phyloP scores from a whole-genome alignment of 2,797 vertebrate genomes.

The Xerus rutilus region DNA sequence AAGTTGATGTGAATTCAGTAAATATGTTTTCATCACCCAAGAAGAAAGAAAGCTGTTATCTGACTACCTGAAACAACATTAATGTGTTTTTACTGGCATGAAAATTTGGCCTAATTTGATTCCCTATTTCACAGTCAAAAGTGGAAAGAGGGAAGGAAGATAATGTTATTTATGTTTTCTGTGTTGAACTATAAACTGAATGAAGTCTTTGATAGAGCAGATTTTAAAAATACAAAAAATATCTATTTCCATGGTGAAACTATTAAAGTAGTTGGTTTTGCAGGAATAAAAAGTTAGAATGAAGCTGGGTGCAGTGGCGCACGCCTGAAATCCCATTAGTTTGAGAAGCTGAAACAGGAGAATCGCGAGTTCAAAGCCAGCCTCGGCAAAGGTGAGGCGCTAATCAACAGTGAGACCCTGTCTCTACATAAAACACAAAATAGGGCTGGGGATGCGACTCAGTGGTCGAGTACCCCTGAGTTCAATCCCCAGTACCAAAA shows the following conservation, averaged over 20 bases:
- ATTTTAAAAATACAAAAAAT: conserved; percentile 49
- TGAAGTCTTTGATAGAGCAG: not conserved
- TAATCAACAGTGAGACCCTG: too few relatives aligned
- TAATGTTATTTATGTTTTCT: not conserved
- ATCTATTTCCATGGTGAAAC: not conserved
- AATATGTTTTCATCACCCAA: conserved; percentile 14
- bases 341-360: too few relatives aligned
- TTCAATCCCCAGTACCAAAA: too few relatives aligned
- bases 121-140: not conserved
- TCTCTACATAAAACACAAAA: too few relatives aligned
- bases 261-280: conserved; percentile 47
- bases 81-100: not conserved
- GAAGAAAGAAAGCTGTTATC: conserved; percentile 7
- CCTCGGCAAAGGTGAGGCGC: too few relatives aligned
- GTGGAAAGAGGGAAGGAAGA: not conserved
- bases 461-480: too few relatives aligned
- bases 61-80: not conserved
- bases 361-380: too few relatives aligned
- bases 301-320: too few relatives aligned
- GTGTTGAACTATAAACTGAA: not conserved
- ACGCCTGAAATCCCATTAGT: too few relatives aligned
- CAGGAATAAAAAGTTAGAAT: not conserved
- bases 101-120: conserved; percentile 12
- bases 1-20: conserved; percentile 7
- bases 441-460: too few relatives aligned